phyloP scores from a whole-genome alignment of 2,113 vertebrate genomes.

The human (Homo sapiens) region GRCh38 chr18:42320001-42320500 shows the following conservation, averaged over 20 bases:
- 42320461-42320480: background rate
- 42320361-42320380: background rate
- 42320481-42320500: background rate
- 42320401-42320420: background rate
- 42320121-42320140: background rate
- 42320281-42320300: background rate
- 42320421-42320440: background rate
- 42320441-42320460: background rate
- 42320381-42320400: background rate
- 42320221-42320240: background rate
- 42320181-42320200: background rate
- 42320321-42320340: background rate
- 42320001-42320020: background rate
- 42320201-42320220: background rate
- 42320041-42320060: background rate
- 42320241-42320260: background rate
- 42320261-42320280: background rate
- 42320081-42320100: background rate
- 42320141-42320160: background rate
- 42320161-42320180: background rate
- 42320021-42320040: background rate
- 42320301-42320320: fast-evolving
- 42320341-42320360: background rate
- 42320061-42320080: background rate
- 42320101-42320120: background rate